Evolutionary conservation across 2,888 invertebrate genomes (phyloP), one percentile per base, ranked within the genome.

Genomic region (Sicus ferrugineus): DNA sequence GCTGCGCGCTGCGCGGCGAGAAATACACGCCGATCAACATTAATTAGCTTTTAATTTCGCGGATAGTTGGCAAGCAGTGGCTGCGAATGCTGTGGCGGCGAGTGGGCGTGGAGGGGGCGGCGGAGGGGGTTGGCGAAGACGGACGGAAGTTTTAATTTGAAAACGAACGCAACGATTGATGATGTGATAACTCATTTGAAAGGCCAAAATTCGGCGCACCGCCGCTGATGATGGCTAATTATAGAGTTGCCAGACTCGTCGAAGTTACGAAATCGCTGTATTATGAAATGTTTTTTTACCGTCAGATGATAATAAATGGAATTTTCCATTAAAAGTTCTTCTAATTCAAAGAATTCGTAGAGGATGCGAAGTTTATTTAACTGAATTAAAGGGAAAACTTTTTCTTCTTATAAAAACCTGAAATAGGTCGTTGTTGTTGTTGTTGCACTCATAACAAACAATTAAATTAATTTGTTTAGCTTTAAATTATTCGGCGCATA

Each of bases 11-110:
- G 42, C 42, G 14, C n/a, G 14, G 42, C 14, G 11, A 14, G 42
- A 42, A 56, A 11, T 26, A 42, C 34, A 61, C 61, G 16, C 38
- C 67, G 46, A 59, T 67, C 67, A 48, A 59, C 59, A 58, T 46
- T 67, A 67, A 67, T 67, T 67, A 59, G 58, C 52, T 67, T 67
- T 48, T 48, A 58, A 67, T 48, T 58, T 58, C 23, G 46, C 30
- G 67, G 30, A 38, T 56, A 46, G 67, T 56, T 65, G n/a, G n/a
- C n/a, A 30, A 58, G 26, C 42, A 52, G 14, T 16, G 16, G 16
- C 7, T 3, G 19, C 19, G 6, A 42, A 30, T 28, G 48, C 23
- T 14, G 21, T n/a, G n/a, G n/a, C n/a, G n/a, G n/a, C n/a, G n/a
- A n/a, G n/a, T n/a, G n/a, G 34, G 16, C n/a, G 9, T 21, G 42